Conservation (phyloP, 1,140 invertebrate species). For the Diprion similis region DNA sequence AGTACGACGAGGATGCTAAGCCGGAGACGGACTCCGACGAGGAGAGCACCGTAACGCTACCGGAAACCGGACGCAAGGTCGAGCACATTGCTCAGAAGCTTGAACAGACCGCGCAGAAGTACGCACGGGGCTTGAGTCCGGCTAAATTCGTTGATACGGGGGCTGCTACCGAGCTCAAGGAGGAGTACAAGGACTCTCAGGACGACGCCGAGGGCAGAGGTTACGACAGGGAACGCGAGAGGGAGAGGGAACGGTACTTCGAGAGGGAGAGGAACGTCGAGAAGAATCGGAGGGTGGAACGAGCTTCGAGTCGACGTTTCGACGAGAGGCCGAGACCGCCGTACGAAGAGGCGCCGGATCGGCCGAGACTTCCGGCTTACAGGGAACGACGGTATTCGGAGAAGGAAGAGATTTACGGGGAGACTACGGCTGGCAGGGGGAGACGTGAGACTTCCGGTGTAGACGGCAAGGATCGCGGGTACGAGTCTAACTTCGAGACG, state of each 20-base stretch:
- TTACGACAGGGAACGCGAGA: slow-evolving; percentile 27
- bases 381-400: slow-evolving; percentile 51
- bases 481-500: slow-evolving; percentile 61
- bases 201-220: slow-evolving; percentile 26
- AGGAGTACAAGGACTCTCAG: slow-evolving; percentile 32
- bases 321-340: slow-evolving; percentile 53
- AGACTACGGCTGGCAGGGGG: slow-evolving; percentile 34
- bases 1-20: neutral
- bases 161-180: slow-evolving; percentile 38
- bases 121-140: slow-evolving; percentile 56
- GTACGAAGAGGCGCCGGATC: slow-evolving; percentile 56
- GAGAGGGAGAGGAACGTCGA: slow-evolving; percentile 43
- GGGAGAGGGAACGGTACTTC: slow-evolving; percentile 4
- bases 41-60: slow-evolving; percentile 55
- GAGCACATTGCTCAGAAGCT: slow-evolving; percentile 60
- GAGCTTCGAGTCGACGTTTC: slow-evolving; percentile 43
- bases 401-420: slow-evolving; percentile 57
- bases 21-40: slow-evolving; percentile 50
- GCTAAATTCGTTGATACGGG: slow-evolving; percentile 53
- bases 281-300: slow-evolving; percentile 44
- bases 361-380: slow-evolving; percentile 39
- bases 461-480: slow-evolving; percentile 55
- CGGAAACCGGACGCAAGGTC: slow-evolving; percentile 56
- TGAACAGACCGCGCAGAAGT: slow-evolving; percentile 60
- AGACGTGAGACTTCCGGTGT: slow-evolving; percentile 29